Percentiles rank a stretch among this genome's conserved stretches.
These are phyloP conservation scores for Aphidoletes aphidimyza DNA, from an alignment of 2,888 invertebrate species.

Conservation along the genomic window DNA sequence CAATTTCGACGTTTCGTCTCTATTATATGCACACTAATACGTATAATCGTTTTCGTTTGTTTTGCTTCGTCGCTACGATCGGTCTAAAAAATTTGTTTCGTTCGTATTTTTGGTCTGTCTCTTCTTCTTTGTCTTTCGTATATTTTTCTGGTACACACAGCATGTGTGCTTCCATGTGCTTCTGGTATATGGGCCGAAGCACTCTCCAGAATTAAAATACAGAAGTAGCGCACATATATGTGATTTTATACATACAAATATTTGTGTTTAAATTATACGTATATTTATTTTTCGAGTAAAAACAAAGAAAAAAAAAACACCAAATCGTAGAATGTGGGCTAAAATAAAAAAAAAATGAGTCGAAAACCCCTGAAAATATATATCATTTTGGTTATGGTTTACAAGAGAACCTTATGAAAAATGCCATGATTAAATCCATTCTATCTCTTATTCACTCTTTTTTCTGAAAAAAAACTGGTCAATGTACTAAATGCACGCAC, in stretches of 20 bases:
- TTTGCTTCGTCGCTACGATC: background rate
- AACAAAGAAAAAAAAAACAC: background rate
- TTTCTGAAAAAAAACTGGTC: background rate
- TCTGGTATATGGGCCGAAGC: background rate
- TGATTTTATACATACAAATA: slow-evolving; percentile 38
- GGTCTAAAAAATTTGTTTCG: background rate
- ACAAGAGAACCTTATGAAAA: slow-evolving; percentile 5
- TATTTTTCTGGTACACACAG: background rate
- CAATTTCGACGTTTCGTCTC: background rate
- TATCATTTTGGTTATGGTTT: slow-evolving; percentile 17
- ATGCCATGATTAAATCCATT: background rate
- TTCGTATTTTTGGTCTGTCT: no score
- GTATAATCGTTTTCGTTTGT: slow-evolving; percentile 35
- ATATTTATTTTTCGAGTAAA: slow-evolving; percentile 12
- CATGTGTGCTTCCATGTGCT: background rate
- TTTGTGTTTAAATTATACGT: slow-evolving; percentile 46
- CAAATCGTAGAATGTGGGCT: no score
- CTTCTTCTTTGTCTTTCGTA: background rate
- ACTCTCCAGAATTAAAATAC: slow-evolving; percentile 21
- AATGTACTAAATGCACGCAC: background rate
- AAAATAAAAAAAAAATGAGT: background rate
- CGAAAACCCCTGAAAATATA: slow-evolving; percentile 22
- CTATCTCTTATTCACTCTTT: background rate
- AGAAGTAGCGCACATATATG: background rate
- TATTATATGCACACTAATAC: background rate